phyloP scores from a whole-genome alignment of 92 coral and sea anemone genomes.

The Heteractis magnifica region DNA sequence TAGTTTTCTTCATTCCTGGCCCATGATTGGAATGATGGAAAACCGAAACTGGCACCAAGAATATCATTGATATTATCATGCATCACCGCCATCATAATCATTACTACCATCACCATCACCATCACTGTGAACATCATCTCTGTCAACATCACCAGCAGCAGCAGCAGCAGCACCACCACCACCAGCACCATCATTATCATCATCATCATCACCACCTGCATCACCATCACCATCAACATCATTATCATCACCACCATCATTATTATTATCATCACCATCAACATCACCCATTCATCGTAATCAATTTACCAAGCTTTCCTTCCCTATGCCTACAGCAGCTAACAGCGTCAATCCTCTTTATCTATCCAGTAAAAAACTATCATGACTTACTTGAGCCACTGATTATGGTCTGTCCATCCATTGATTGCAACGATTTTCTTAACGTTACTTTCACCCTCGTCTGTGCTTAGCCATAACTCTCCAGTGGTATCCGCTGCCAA shows the following conservation, averaged over 20 bases:
- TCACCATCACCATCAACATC: not conserved
- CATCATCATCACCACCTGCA: not conserved
- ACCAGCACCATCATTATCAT: not conserved
- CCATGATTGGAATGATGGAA: too few relatives aligned
- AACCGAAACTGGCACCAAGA: too few relatives aligned
- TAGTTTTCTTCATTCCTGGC: too few relatives aligned
- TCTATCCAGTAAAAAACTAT: too few relatives aligned
- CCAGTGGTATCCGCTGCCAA: constrained; percentile 97
- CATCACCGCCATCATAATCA: too few relatives aligned
- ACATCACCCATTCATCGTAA: not conserved
- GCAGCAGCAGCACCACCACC: not conserved
- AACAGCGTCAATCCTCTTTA: not conserved
- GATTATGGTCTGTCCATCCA: constrained; percentile 99
- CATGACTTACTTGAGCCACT: constrained; percentile 91
- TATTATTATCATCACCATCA: not conserved
- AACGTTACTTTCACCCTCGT: constrained; percentile 81
- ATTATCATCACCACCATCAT: not conserved
- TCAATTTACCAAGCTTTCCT: too few relatives aligned
- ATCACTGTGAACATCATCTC: too few relatives aligned
- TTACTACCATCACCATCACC: too few relatives aligned
- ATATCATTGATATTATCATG: too few relatives aligned
- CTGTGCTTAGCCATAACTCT: constrained; percentile 92
- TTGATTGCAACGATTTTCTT: constrained; percentile 79
- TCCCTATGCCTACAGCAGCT: not conserved
- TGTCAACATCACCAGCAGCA: too few relatives aligned